Base-by-base conservation (phyloP, 2,113 vertebrate species). In the Azemiops feae region DNA sequence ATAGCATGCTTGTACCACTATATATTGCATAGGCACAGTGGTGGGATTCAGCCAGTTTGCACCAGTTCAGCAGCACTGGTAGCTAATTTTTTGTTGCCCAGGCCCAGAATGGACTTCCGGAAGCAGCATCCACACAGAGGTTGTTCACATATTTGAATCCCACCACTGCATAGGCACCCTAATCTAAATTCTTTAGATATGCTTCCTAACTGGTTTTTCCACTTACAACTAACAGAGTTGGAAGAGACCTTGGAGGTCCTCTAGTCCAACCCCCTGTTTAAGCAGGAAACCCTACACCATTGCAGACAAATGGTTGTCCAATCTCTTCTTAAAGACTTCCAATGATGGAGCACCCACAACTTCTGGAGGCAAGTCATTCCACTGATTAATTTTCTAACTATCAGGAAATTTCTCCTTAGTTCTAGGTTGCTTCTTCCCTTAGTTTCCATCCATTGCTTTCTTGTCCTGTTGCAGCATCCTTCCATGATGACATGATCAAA, bases 1-100 rank as follows among this genome's bases (percentile, higher is more conserved):
- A 91, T 43, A 58, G 9, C 22, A 89, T 57, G 10, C 3, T 0
- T 0, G 22, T 27, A 0, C 39, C 30, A 25, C 1, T 85, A 0
- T 81, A 39, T 81, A 52, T 91, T 92, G 50, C 16, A 54, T 50
- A 43, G 9, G 47, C 47, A 50, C 47, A 50, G 47, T 50, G 47
- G 8, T 50, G 47, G 47, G 47, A 50, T 50, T 50, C 47, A 50
- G 47, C 47, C 8, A 50, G 47, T 50, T 50, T 8, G 0, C 47
- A 50, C 47, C 8, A 50, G 47, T 50, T 50, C 8, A 8, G 8
- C 1, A 50, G 47, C 9, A 50, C 8, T 1, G 8, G 47, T 50
- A 50, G 47, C 47, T 50, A 50, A 8, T 50, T 50, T 50, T 50
- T 50, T 1, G 47, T 10, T 50, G 47, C 47, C 47, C 47, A 50